Percentiles rank a stretch among this genome's conserved stretches.
Conservation (phyloP, 2,797 vertebrate genomes). For the Macropus fuliginosus region DNA sequence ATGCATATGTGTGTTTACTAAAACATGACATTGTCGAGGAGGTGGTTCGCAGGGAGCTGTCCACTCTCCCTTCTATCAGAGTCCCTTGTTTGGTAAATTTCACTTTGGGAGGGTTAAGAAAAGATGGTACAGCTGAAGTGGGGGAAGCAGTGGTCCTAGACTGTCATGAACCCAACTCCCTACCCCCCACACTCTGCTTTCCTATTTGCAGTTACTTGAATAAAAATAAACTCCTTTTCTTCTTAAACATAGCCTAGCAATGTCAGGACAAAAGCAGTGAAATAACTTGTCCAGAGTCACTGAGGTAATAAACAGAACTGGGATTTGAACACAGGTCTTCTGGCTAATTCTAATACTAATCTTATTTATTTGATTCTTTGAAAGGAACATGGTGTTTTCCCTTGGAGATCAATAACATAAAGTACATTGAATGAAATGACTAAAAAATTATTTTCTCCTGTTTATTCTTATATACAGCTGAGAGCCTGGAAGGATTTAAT, state of each 20-base stretch:
- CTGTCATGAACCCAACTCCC: neutral
- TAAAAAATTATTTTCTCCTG: neutral
- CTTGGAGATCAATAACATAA: neutral
- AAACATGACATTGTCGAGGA: neutral
- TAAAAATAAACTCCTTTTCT: neutral
- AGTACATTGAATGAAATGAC: neutral
- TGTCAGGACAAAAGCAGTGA: neutral
- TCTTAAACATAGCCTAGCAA: neutral
- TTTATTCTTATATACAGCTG: neutral
- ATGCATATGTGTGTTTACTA: neutral
- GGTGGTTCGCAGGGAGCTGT: neutral
- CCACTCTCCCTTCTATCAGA: neutral
- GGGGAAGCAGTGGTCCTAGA: neutral
- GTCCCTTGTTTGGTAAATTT: neutral
- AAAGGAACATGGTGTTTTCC: neutral
- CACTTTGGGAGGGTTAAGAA: neutral
- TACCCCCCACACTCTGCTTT: neutral
- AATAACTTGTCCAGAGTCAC: neutral
- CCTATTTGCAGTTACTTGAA: neutral
- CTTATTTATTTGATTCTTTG: neutral
- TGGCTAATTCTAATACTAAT: neutral
- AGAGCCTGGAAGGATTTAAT: neutral
- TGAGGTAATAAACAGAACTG: neutral
- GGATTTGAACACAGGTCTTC: neutral
- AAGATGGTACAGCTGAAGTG: neutral